Conservation (phyloP, 2,797 vertebrate genomes). For the Pseudopleuronectes americanus region DNA sequence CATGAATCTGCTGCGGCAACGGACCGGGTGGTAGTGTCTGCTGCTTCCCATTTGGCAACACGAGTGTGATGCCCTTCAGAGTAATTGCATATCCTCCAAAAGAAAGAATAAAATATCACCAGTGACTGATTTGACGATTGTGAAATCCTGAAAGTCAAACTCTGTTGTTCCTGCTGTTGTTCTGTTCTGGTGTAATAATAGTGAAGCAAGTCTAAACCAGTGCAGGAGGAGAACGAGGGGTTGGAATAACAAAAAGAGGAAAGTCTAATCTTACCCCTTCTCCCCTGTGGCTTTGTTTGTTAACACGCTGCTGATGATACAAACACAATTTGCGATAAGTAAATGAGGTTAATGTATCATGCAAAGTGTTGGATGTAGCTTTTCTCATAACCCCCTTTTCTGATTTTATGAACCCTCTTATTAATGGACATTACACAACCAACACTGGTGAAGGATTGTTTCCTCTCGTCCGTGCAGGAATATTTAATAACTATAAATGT, state of each 20-base stretch:
- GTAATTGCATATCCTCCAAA: conserved; percentile 32
- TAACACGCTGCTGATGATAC: conserved; percentile 47
- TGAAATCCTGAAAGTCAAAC: conserved; percentile 36
- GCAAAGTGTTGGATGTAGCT: conserved; percentile 70
- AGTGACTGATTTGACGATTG: conserved; percentile 35
- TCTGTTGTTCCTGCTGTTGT: conserved; percentile 20
- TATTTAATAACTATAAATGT: conserved; percentile 71
- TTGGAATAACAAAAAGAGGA: conserved; percentile 2
- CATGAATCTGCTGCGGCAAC: conserved; percentile 21
- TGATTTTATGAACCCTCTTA: conserved; percentile 77
- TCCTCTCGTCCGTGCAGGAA: conserved; percentile 47
- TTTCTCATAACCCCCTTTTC: conserved; percentile 71
- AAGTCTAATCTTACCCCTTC: conserved; percentile 19
- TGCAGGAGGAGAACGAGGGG: neutral
- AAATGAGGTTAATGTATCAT: conserved; percentile 72
- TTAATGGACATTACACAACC: conserved; percentile 69
- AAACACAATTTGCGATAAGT: conserved; percentile 55
- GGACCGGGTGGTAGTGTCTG: conserved; percentile 28
- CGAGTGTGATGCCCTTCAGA: conserved; percentile 29
- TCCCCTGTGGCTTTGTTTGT: conserved; percentile 40
- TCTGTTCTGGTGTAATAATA: conserved; percentile 23
- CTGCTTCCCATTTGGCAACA: conserved; percentile 31
- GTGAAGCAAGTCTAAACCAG: conserved; percentile 21
- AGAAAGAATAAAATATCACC: conserved; percentile 1
- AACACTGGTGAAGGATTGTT: conserved; percentile 43